A percentile compares a stretch with the other conserved stretches of the same genome.
Conservation (phyloP, 2,888 invertebrate species). For the Pterobdella sp. region DNA sequence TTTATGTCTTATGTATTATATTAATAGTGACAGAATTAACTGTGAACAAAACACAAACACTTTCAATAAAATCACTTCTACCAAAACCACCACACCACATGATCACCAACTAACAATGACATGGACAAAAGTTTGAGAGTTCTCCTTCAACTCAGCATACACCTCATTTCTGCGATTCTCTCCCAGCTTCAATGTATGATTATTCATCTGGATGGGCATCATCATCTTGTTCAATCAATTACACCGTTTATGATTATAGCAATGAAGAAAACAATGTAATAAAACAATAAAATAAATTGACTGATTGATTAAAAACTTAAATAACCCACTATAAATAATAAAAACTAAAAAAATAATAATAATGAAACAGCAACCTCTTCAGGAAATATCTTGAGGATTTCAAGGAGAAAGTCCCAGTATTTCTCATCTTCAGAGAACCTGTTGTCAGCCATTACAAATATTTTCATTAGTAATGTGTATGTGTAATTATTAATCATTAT, state of each 20-base stretch:
- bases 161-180: constrained; percentile 82
- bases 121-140: constrained; percentile 68
- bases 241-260: background rate
- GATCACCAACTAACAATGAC: constrained; percentile 59
- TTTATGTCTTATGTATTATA: background rate
- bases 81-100: background rate
- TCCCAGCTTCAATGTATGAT: constrained; percentile 60
- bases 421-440: constrained; percentile 13
- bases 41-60: too few species aligned
- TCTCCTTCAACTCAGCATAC: constrained; percentile 67
- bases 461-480: too few species aligned
- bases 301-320: too few species aligned
- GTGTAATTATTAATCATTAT: too few species aligned
- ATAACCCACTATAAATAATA: background rate
- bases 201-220: constrained; percentile 46
- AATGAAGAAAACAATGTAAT: background rate
- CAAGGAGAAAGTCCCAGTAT: constrained; percentile 24
- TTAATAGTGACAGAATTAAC: too few species aligned
- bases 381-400: constrained; percentile 16
- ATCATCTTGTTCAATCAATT: too few species aligned
- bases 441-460: too few species aligned
- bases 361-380: constrained; percentile 12
- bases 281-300: background rate
- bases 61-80: background rate
- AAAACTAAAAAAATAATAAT: constrained; percentile 5